Base-by-base conservation (phyloP, 1,140 invertebrate genomes). In the Pachypsylla venusta region DNA sequence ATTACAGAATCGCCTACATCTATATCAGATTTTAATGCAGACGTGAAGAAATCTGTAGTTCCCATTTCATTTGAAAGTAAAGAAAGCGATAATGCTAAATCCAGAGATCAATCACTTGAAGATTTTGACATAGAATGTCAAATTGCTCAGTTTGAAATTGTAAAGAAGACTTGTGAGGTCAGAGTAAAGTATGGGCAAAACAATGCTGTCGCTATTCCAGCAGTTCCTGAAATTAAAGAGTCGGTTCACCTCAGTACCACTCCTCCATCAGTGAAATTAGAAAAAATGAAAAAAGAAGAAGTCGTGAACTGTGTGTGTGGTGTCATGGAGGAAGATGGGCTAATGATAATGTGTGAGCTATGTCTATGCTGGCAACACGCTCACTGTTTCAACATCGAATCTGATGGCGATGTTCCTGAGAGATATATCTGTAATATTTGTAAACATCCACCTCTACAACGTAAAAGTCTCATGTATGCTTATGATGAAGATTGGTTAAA, bases 351-450 rank as follows among this genome's bases (percentile, higher is more conserved):
- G 69, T 96, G 93, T 73, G 93, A 96, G 69, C 75, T 93, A 20
- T 95, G 92, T 67, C 73, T 93, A 12, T 92, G 89, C 70, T 96
- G 92, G 93, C 92, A 95, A 71, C 92, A 95, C 71, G 90, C 88
- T 0, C 76, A 80, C 35, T 96, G 91, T 66, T 87, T 91, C 69
- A 82, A 83, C 48, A 89, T 93, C 60, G 80, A 85, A 59, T 79
- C 77, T 26, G 87, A 90, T 62, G 77, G 77, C 12, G 78, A 92
- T 70, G 87, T 93, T 12, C 90, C 91, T 0, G 86, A 90, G 53
- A 90, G 89, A 68, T 94, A 94, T 70, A 79, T 93, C 39, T 95
- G 92, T 71, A 83, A 78, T 58, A 87, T 89, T 56, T 96, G 92
- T 70, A 77, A 80, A 58, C 79, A 90, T 77, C 86, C 92, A 5